phyloP scores from a whole-genome alignment of 2,113 vertebrate genomes.

The Channa maculata region DNA sequence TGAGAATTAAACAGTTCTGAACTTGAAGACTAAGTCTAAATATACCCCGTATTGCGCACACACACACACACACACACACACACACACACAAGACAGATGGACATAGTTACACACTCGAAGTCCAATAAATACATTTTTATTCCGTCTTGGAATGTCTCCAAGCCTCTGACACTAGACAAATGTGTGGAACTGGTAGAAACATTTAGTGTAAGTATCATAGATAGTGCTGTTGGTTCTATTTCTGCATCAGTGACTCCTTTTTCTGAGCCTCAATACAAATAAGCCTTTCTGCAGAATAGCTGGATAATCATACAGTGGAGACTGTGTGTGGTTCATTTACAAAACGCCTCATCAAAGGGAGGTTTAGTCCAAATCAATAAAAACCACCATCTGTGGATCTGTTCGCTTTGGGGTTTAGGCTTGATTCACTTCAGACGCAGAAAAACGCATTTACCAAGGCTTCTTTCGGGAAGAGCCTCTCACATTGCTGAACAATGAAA shows the following conservation, averaged over 20 bases:
- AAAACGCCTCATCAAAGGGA: constrained; percentile 47
- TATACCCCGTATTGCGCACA: no score
- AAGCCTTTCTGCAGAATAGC: constrained; percentile 5
- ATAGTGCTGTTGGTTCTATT: background rate
- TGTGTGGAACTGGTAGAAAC: background rate
- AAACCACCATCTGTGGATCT: constrained; percentile 45
- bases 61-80: background rate
- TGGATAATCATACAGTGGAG: constrained; percentile 17
- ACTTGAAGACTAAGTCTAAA: background rate
- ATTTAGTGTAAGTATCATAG: constrained; percentile 9
- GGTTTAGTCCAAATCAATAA: constrained; percentile 60
- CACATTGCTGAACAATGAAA: constrained; percentile 14
- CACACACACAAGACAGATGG: background rate
- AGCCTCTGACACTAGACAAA: background rate
- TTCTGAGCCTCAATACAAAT: constrained; percentile 4
- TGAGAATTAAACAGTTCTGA: background rate
- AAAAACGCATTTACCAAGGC: constrained; percentile 1
- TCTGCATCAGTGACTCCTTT: background rate
- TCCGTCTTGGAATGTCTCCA: background rate
- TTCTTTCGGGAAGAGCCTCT: constrained; percentile 35
- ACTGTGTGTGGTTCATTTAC: constrained; percentile 33
- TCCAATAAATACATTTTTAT: constrained; percentile 22
- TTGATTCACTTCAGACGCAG: constrained; percentile 41
- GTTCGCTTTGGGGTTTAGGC: constrained; percentile 37
- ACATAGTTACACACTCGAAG: background rate